Evolutionary conservation across 2,888 invertebrate genomes (phyloP), one percentile per base, ranked within the genome.

Genomic region (Philereme transversata): DNA sequence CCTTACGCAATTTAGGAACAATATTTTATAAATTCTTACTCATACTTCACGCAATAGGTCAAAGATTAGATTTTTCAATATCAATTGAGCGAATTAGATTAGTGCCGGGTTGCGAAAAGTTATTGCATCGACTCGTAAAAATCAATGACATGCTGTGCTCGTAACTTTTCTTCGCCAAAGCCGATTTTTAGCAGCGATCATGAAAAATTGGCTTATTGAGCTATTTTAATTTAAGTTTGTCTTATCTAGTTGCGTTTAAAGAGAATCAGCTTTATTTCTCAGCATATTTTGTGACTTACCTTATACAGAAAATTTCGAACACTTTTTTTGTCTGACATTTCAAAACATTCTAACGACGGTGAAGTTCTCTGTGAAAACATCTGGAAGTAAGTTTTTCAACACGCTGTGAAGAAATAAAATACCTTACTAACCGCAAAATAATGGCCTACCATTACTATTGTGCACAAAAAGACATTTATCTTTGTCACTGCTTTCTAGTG

Each of bases 1-100:
- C 69, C 88, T 86, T 81, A 76, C 88, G 78, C 88, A 91, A 77
- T 70, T 65, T 76, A 76, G 82, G 83, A 84, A 84, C 74, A 62
- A 73, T 68, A 67, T 71, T 73, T 72, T 69, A 70, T 64, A 71
- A 71, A 79, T 78, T 75, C 65, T 74, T 67, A 69, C 74, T 80
- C 71, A 72, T 69, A 73, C 60, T 60, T 60, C 67, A 70, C 68
- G 74, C 72, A 76, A 77, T 71, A 75, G 73, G 73, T 76, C 75
- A 75, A 69, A 71, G 61, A 61, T 62, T 60, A 52, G 51, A 58
- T 51, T 67, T 64, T 60, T 48, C 57, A 62, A 44, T 55, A 57
- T 44, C 59, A 64, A 64, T 60, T 60, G 57, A 64, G 40, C 55
- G 56, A 59, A 65, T 62, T 60, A 58, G 65, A 64, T 67, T 60